Conservation (phyloP, 2,113 vertebrate genomes). For the Archilochus colubris region DNA sequence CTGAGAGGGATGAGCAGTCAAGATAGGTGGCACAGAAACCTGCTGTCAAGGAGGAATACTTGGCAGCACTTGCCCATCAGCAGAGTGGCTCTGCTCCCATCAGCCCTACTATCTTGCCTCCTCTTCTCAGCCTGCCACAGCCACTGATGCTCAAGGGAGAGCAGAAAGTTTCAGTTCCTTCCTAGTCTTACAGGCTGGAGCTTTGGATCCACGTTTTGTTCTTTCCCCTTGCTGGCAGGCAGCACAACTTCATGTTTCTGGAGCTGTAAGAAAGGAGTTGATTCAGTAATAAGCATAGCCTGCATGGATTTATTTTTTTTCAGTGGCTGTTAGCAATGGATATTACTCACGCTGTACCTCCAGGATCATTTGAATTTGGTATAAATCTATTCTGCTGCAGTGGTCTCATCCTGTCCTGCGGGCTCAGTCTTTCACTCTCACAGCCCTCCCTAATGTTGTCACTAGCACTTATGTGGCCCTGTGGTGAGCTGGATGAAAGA, state of each 20-base stretch:
- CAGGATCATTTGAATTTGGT: not conserved
- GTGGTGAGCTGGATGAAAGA: constrained; percentile 33
- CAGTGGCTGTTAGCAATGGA: not conserved
- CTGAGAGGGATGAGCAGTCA: not conserved
- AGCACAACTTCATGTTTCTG: not conserved
- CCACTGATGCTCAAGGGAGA: not conserved
- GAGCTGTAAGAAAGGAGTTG: not conserved
- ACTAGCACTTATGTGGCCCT: not conserved
- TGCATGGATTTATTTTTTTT: not conserved
- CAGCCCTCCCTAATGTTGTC: not conserved
- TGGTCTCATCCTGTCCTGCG: not conserved
- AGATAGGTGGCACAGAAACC: not conserved
- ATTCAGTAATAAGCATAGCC: not conserved
- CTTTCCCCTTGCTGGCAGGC: not conserved
- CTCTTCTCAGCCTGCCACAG: rapidly evolving
- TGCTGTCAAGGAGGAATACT: not conserved
- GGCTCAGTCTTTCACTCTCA: not conserved
- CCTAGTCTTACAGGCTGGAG: not conserved
- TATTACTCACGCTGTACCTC: not conserved
- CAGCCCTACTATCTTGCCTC: not conserved
- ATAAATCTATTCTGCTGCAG: not conserved
- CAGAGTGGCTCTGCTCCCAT: not conserved
- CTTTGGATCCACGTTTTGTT: not conserved
- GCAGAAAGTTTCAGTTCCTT: not conserved
- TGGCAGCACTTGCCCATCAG: not conserved